Evolutionary conservation across 1,140 invertebrate genomes (phyloP).

Genomic region (Zaprionus lachaisei): DNA sequence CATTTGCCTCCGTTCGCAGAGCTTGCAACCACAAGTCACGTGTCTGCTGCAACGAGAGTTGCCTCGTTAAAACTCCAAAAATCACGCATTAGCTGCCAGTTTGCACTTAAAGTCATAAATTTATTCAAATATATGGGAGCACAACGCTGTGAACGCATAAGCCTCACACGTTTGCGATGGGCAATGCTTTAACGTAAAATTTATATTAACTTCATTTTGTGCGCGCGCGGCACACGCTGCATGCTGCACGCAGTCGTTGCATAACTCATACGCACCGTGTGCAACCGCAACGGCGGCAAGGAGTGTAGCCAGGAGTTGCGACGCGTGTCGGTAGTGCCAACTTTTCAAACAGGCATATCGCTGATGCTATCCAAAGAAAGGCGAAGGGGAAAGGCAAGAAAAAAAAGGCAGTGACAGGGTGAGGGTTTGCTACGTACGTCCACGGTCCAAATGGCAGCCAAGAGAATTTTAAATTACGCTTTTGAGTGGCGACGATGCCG

Average conservation of each 20-base stretch:
- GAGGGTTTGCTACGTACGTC: neutral
- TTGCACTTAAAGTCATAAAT: slow-evolving; percentile 83
- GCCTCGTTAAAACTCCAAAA: slow-evolving; percentile 61
- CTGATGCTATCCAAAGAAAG: slow-evolving; percentile 62
- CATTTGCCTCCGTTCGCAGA: neutral
- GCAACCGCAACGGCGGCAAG: slow-evolving; percentile 50
- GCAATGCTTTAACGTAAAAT: slow-evolving; percentile 69
- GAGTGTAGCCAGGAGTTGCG: slow-evolving; percentile 35
- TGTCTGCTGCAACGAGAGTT: slow-evolving; percentile 26
- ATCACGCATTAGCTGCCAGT: slow-evolving; percentile 80
- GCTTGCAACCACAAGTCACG: slow-evolving; percentile 49
- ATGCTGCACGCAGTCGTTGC: slow-evolving; percentile 64
- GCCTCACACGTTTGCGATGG: slow-evolving; percentile 39
- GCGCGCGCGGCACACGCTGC: slow-evolving; percentile 48
- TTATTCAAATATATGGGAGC: slow-evolving; percentile 76
- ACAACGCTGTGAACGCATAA: slow-evolving; percentile 31
- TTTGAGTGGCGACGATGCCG: slow-evolving; percentile 73
- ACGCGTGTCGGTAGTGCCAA: slow-evolving; percentile 38
- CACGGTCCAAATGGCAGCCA: slow-evolving; percentile 73
- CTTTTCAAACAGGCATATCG: slow-evolving; percentile 64
- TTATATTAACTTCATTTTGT: slow-evolving; percentile 81
- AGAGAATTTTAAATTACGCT: slow-evolving; percentile 83
- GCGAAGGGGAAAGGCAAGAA: neutral
- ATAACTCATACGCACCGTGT: slow-evolving; percentile 81
- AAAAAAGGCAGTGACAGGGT: neutral